Evolutionary conservation across 2,888 invertebrate genomes (phyloP), one percentile per base, ranked within the genome.

Genomic region (Pogonocherus hispidulus): DNA sequence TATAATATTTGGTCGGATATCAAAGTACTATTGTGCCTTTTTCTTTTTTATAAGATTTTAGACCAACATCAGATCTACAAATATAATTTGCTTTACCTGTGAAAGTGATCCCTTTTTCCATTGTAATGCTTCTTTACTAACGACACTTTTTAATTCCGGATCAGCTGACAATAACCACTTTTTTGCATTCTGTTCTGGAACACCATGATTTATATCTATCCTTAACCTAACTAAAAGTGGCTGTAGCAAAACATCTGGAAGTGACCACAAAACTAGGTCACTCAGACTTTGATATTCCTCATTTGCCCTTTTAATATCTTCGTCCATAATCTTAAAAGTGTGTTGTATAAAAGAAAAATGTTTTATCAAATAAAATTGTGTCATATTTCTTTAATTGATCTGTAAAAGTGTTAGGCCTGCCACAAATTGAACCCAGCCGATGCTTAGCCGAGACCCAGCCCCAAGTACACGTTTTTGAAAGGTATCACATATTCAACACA

Each of bases 51-150:
- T n/a, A n/a, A n/a, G n/a, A n/a, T n/a, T n/a, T n/a, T n/a, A n/a
- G n/a, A n/a, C n/a, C n/a, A n/a, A n/a, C n/a, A n/a, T n/a, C n/a
- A n/a, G n/a, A n/a, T n/a, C n/a, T n/a, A n/a, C n/a, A n/a, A n/a
- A n/a, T n/a, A n/a, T n/a, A n/a, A n/a, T n/a, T 27, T 41, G n/a
- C n/a, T n/a, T 23, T 62, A 88, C 89, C 85, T 88, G 88, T 32
- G 86, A 85, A 44, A 86, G 81, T 66, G 88, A 87, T 19, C 90
- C 90, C 80, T 91, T 90, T 77, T 91, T 90, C 90, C 93, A 95
- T 76, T 95, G 94, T 49, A 95, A 84, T 1, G 95, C 94, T 86
- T 95, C 95, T 84, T 95, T 95, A 60, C 94, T 94, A 59, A 95
- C 94, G 9, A 95, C 95, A 74, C 91, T 91, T 78, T 92, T 89